Evolutionary conservation across 2,113 vertebrate species (phyloP).

Genomic region (Salvelinus fontinalis): DNA sequence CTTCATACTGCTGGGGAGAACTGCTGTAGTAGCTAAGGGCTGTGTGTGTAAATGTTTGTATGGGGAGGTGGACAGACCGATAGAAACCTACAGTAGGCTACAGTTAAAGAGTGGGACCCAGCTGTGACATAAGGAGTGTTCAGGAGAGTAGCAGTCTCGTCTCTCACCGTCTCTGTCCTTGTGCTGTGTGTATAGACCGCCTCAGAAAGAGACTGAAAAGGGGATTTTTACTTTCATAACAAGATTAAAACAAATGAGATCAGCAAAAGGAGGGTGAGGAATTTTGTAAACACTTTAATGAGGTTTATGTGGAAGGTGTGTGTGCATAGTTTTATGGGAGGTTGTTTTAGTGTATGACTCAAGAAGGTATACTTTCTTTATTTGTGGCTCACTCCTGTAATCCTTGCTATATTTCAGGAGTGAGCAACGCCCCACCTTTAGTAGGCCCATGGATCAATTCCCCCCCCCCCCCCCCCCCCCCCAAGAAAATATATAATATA

Average conservation of each 20-base stretch:
- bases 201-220: neutral
- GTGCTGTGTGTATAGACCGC: no score
- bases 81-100: no score
- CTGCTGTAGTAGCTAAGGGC: no score
- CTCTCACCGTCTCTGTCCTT: neutral
- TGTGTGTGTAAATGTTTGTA: no score
- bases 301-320: conserved; percentile 1
- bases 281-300: conserved; percentile 43
- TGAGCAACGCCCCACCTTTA: no score
- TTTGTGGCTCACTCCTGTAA: neutral
- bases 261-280: conserved; percentile 21
- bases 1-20: no score
- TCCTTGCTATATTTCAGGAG: neutral
- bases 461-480: no score
- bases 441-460: no score
- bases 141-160: neutral
- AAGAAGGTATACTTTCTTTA: neutral
- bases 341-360: neutral
- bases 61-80: no score
- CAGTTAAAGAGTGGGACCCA: no score
- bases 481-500: no score
- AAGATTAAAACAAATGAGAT: conserved; percentile 40
- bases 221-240: conserved; percentile 12
- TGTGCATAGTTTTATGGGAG: conserved; percentile 1
- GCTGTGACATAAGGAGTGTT: no score